These are phyloP conservation scores for Clusia tigrina DNA, from an alignment of 2,888 invertebrate species.

Conservation along the genomic window DNA sequence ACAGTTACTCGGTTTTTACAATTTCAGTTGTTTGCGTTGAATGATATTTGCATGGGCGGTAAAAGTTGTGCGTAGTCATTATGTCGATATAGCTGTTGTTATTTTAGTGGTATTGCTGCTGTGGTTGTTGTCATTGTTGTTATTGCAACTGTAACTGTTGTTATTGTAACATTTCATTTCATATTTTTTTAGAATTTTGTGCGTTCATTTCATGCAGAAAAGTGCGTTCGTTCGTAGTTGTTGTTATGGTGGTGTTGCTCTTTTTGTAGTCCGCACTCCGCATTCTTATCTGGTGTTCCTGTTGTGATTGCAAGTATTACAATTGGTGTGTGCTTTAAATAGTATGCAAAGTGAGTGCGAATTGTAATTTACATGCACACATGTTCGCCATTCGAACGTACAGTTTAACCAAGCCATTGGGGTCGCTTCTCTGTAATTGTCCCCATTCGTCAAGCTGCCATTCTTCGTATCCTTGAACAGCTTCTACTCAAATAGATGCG, in stretches of 20 bases:
- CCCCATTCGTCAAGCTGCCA: too few species aligned
- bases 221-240: background rate
- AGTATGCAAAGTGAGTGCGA: background rate
- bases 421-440: too few species aligned
- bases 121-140: conserved; percentile 13
- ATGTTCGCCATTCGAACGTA: too few species aligned
- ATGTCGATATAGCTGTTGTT: conserved; percentile 10
- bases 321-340: background rate
- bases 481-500: too few species aligned
- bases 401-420: too few species aligned
- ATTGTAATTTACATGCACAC: too few species aligned
- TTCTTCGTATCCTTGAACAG: too few species aligned
- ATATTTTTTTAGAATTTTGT: too few species aligned
- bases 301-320: conserved; percentile 2
- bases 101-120: conserved; percentile 19
- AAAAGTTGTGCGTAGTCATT: conserved; percentile 17
- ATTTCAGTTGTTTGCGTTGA: conserved; percentile 10
- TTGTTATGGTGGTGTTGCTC: conserved; percentile 8
- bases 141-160: conserved; percentile 13
- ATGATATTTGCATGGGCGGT: conserved; percentile 25
- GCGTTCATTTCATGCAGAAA: too few species aligned
- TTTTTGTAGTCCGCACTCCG: too few species aligned
- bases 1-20: conserved; percentile 2
- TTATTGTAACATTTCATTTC: too few species aligned
- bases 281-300: too few species aligned